A percentile compares a stretch with the other conserved stretches of the same genome.
Evolutionary conservation across 2,113 vertebrate species (phyloP).

Genomic region (Callopanchax toddi): DNA sequence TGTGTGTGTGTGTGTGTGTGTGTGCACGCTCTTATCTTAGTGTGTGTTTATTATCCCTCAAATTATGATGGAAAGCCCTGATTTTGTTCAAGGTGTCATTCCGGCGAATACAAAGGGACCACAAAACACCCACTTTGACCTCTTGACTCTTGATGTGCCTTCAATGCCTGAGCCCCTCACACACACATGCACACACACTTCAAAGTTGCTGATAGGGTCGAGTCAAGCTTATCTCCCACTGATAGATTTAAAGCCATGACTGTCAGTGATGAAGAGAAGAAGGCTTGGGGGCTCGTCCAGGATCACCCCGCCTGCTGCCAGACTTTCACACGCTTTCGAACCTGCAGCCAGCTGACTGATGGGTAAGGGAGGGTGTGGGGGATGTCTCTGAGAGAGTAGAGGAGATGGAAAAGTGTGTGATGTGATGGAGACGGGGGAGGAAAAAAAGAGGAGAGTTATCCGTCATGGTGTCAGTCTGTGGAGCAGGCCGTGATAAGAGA

Average conservation of each 20-base stretch:
- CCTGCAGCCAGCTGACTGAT: constrained; percentile 23
- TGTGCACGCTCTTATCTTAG: too few species aligned
- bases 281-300: constrained; percentile 29
- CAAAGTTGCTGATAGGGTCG: constrained; percentile 50
- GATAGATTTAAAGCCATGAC: constrained; percentile 37
- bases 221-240: constrained; percentile 49
- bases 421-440: constrained; percentile 25
- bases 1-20: background rate
- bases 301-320: constrained; percentile 45
- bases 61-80: background rate
- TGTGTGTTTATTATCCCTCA: background rate
- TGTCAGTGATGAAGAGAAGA: constrained; percentile 48
- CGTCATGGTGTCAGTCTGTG: constrained; percentile 67
- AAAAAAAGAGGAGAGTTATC: constrained; percentile 55
- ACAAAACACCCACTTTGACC: too few species aligned
- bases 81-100: constrained; percentile 9
- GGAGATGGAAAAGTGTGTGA: constrained; percentile 24
- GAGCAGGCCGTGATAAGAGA: constrained; percentile 68
- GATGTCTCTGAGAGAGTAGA: constrained; percentile 17
- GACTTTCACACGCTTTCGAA: constrained; percentile 28
- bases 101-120: constrained; percentile 9
- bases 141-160: too few species aligned
- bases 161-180: background rate
- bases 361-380: background rate
- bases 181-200: constrained; percentile 4